Evolutionary conservation across 2,797 vertebrate genomes (phyloP).

Genomic region (Cyclopterus lumpus): DNA sequence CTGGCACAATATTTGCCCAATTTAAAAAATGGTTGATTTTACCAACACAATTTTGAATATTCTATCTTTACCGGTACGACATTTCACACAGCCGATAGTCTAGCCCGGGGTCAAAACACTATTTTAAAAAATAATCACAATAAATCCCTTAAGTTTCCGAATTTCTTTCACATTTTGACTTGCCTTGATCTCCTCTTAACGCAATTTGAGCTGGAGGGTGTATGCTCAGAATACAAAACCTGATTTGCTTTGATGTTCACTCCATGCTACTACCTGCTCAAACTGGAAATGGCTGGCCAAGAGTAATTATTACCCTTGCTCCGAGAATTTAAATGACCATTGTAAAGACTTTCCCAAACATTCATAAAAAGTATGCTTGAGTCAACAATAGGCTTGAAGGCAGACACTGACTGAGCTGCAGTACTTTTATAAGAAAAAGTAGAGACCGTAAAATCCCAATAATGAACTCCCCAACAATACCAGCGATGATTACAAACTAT

Average conservation of each 20-base stretch:
- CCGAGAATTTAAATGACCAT: slow-evolving; percentile 25
- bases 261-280: slow-evolving; percentile 31
- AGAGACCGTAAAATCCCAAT: neutral
- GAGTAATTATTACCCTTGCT: slow-evolving; percentile 50
- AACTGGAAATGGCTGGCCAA: slow-evolving; percentile 12
- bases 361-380: neutral
- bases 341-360: neutral
- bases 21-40: slow-evolving; percentile 6
- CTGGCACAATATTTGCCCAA: neutral
- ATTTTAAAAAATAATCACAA: neutral
- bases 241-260: slow-evolving; percentile 58
- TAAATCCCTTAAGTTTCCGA: slow-evolving; percentile 26
- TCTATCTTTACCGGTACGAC: neutral
- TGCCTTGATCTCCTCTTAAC: slow-evolving; percentile 41
- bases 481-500: neutral
- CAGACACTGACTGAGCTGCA: neutral
- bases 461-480: neutral
- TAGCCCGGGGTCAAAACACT: neutral
- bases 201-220: slow-evolving; percentile 30
- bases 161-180: slow-evolving; percentile 41
- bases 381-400: neutral
- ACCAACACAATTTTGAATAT: slow-evolving; percentile 1
- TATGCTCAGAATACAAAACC: slow-evolving; percentile 45
- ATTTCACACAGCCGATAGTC: slow-evolving; percentile 1
- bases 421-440: neutral